Base-by-base conservation (phyloP, 1,140 invertebrate genomes). In the Drosophila ogumai region DNA sequence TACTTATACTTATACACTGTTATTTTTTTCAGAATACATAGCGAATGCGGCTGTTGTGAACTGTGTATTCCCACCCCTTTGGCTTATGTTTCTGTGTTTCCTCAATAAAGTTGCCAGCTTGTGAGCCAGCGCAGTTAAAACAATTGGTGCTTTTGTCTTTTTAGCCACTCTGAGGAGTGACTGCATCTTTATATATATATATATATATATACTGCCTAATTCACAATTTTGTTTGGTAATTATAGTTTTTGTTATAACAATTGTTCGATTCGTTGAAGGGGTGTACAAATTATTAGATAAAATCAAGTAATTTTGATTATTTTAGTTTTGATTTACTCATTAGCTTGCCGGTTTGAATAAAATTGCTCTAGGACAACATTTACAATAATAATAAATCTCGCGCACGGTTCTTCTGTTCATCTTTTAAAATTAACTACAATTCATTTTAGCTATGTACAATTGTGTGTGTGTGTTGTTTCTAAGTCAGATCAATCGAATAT, bases 361-460 rank as follows among this genome's bases (percentile, higher is more conserved):
- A 65, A 67, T 79, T 81, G 28, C 19, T 71, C 46, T 69, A 65
- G 40, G 63, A 64, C 81, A 76, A 50, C 49, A 77, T 69, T 81
- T 54, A 69, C 67, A 63, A 41, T 61, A 63, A 41, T 58, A 34
- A 58, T 56, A 17, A n/a, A 13, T 49, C 46, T 28, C 13, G 31
- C 17, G 47, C 15, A 31, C 9, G 22, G n/a, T 32, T 74, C 54
- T 46, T n/a, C 10, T 6, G 13, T 34, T 73, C 41, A 13, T 60
- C 28, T 13, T 58, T 82, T 69, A 64, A 77, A 77, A 77, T 84
- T 80, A 67, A 47, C 76, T 88, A 87, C 52, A 79, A 57, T 77
- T 79, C 49, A 40, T 59, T 81, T 76, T 40, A 65, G 60, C 82
- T 82, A 87, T 87, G 34, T 87, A 87, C 84, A 87, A 74, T 78